Evolutionary conservation across 2,797 vertebrate species (phyloP).

Genomic region (Poeciliopsis gracilis): DNA sequence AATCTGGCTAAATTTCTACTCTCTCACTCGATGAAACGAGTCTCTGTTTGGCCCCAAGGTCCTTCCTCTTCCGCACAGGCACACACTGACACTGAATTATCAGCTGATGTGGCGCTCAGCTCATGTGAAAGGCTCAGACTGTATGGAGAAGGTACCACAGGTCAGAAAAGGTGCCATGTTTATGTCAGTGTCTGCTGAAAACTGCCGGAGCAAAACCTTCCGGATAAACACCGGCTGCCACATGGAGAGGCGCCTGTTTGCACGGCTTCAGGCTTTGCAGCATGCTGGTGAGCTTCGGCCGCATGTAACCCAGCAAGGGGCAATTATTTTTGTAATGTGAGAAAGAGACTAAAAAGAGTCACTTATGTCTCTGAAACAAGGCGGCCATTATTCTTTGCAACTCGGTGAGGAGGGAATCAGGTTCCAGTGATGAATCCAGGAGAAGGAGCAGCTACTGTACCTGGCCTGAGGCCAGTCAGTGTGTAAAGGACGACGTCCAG

Average conservation of each 20-base stretch:
- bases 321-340: slow-evolving; percentile 42
- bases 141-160: slow-evolving; percentile 38
- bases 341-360: slow-evolving; percentile 16
- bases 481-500: slow-evolving; percentile 6
- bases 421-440: slow-evolving; percentile 8
- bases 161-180: slow-evolving; percentile 56
- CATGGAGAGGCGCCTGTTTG: slow-evolving; percentile 37
- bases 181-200: slow-evolving; percentile 60
- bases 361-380: slow-evolving; percentile 46
- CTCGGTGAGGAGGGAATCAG: slow-evolving; percentile 21
- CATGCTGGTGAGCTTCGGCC: neutral
- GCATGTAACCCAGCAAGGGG: slow-evolving; percentile 21
- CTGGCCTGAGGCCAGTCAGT: slow-evolving; percentile 12
- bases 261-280: slow-evolving; percentile 5
- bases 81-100: slow-evolving; percentile 39
- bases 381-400: slow-evolving; percentile 39
- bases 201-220: slow-evolving; percentile 36
- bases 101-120: slow-evolving; percentile 29
- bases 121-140: slow-evolving; percentile 40
- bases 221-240: slow-evolving; percentile 42
- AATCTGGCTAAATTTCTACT: slow-evolving; percentile 42
- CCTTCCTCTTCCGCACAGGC: slow-evolving; percentile 5
- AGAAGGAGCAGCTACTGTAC: neutral
- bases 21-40: neutral
- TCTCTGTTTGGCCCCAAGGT: slow-evolving; percentile 50